A percentile compares a stretch with the other conserved stretches of the same genome.
Evolutionary conservation across 1,140 invertebrate genomes (phyloP).

Genomic region (Drosophila lacteicornis): DNA sequence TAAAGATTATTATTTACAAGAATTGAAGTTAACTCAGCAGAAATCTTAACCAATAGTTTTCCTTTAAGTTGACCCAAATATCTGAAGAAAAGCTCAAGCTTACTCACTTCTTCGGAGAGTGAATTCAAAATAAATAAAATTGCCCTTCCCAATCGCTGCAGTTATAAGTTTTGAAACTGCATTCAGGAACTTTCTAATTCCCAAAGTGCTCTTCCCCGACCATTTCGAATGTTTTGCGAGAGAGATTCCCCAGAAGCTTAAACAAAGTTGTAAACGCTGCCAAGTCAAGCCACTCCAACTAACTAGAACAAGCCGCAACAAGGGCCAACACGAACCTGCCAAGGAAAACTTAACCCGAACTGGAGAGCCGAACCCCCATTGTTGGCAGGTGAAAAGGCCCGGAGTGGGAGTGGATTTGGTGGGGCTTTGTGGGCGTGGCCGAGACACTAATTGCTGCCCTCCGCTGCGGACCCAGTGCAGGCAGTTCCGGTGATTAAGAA

Average conservation of each 20-base stretch:
- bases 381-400: background rate
- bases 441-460: slow-evolving; percentile 54
- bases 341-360: slow-evolving; percentile 24
- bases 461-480: slow-evolving; percentile 31
- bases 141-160: slow-evolving; percentile 21
- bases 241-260: slow-evolving; percentile 45
- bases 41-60: background rate
- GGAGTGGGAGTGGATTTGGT: slow-evolving; percentile 14
- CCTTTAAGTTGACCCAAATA: background rate
- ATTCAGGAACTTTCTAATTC: slow-evolving; percentile 41
- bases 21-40: too few relatives aligned
- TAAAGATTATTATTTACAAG: background rate
- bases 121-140: slow-evolving; percentile 18
- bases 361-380: background rate
- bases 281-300: slow-evolving; percentile 48
- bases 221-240: slow-evolving; percentile 34
- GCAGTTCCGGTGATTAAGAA: slow-evolving; percentile 60
- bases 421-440: slow-evolving; percentile 45
- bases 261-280: slow-evolving; percentile 55
- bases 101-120: background rate
- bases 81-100: too few relatives aligned
- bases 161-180: slow-evolving; percentile 32
- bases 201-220: slow-evolving; percentile 30
- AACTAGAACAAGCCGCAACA: slow-evolving; percentile 46
- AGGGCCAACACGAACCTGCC: slow-evolving; percentile 27